Percentiles rank a stretch among this genome's conserved stretches.
These are phyloP conservation scores for Batillaria attramentaria DNA, from an alignment of 1,140 invertebrate species.

Conservation along the genomic window DNA sequence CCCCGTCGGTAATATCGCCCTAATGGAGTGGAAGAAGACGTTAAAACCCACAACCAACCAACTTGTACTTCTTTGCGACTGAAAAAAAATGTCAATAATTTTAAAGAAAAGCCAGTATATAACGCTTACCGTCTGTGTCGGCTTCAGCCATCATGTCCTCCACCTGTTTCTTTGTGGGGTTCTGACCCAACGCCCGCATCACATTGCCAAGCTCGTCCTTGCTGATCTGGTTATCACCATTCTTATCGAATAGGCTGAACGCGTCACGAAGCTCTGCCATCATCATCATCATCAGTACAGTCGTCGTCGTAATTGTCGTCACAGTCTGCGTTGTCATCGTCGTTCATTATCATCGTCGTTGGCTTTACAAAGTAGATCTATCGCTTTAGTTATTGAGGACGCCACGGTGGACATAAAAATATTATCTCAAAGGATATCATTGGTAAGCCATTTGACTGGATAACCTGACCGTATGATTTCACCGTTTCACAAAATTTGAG, in stretches of 20 bases:
- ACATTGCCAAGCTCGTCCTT: slow-evolving; percentile 40
- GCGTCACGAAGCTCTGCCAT: slow-evolving; percentile 40
- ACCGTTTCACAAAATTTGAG: too few relatives aligned
- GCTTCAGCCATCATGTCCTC: slow-evolving; percentile 38
- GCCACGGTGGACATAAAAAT: too few relatives aligned
- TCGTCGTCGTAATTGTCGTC: background rate
- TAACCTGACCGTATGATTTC: too few relatives aligned
- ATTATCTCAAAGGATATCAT: too few relatives aligned
- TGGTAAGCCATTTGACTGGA: too few relatives aligned
- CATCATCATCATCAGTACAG: background rate
- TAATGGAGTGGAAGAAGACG: too few relatives aligned
- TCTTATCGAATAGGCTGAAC: slow-evolving; percentile 47
- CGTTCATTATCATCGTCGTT: background rate
- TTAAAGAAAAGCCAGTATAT: background rate
- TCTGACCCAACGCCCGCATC: slow-evolving; percentile 40
- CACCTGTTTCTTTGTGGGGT: slow-evolving; percentile 43
- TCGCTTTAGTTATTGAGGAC: too few relatives aligned
- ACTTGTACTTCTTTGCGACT: background rate
- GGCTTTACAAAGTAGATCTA: too few relatives aligned
- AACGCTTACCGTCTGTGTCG: slow-evolving; percentile 39
- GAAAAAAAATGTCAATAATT: background rate
- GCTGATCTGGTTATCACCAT: slow-evolving; percentile 39
- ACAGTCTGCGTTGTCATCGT: background rate
- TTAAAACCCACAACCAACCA: background rate
- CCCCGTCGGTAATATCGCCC: background rate